Conservation (phyloP, 2,113 vertebrate genomes). For the Chamaetylas fuelleborni region DNA sequence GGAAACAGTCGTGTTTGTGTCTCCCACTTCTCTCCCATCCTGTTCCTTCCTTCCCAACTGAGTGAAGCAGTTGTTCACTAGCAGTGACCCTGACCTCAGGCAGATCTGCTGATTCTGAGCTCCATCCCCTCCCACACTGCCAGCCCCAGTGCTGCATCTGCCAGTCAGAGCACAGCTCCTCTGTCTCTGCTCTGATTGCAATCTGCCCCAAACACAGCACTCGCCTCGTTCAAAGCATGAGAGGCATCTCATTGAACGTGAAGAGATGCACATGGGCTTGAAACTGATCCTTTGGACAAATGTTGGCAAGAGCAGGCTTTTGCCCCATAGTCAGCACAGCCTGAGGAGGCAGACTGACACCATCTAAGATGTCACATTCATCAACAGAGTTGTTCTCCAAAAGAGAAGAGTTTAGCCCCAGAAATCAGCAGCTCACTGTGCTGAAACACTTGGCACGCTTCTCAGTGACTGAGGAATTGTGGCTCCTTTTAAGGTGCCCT, state of each 20-base stretch:
- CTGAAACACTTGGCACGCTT: not conserved
- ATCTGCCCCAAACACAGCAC: too few species aligned
- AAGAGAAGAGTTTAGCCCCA: not conserved
- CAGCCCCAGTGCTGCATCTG: too few species aligned
- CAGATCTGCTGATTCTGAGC: too few species aligned
- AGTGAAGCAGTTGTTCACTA: too few species aligned
- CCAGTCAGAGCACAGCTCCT: too few species aligned
- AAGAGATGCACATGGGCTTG: not conserved
- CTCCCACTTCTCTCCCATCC: too few species aligned
- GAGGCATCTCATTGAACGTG: not conserved
- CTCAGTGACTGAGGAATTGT: not conserved
- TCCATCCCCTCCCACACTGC: too few species aligned
- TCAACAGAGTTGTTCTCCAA: not conserved
- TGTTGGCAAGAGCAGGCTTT: not conserved
- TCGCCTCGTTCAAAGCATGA: rapidly evolving
- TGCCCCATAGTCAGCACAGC: not conserved
- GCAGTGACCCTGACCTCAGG: too few species aligned
- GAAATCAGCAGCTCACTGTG: not conserved
- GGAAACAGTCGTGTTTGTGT: too few species aligned
- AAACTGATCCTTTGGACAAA: not conserved
- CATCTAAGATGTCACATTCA: not conserved
- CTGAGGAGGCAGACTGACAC: not conserved
- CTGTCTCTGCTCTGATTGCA: too few species aligned
- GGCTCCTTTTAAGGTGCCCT: not conserved
- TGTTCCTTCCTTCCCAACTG: too few species aligned